Evolutionary conservation across 2,797 vertebrate species (phyloP).

Genomic region (Iguana delicatissima): DNA sequence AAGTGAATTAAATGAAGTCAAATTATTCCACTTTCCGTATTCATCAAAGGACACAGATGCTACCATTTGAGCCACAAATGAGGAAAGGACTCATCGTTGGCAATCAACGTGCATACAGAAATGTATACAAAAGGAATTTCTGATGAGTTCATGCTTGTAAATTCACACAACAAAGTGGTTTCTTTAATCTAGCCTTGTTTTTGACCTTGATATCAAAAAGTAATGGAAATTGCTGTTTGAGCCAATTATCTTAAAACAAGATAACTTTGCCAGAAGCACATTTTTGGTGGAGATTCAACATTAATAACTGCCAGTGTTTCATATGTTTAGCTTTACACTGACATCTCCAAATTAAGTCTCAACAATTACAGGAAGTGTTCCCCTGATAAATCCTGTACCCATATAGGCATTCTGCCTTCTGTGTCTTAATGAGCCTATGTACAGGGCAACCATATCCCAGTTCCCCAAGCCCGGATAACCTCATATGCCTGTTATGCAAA

Average conservation of each 20-base stretch:
- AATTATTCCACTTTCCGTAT: not conserved
- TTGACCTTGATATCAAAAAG: constrained; percentile 26
- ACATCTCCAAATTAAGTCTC: constrained; percentile 47
- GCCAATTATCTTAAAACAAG: constrained; percentile 47
- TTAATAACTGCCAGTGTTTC: constrained; percentile 40
- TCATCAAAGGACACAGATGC: not conserved
- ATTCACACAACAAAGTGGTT: not conserved
- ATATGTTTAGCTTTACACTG: constrained; percentile 11
- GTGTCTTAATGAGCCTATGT: not conserved
- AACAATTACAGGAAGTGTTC: not conserved
- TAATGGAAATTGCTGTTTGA: constrained; percentile 23
- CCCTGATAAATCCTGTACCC: not conserved
- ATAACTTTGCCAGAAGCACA: constrained; percentile 1
- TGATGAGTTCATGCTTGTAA: constrained; percentile 28
- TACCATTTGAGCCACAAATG: constrained; percentile 11
- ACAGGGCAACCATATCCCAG: not conserved
- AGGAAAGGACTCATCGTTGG: not conserved
- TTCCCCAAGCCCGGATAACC: not conserved
- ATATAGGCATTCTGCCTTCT: not conserved
- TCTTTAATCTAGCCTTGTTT: constrained; percentile 33
- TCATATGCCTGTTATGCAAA: not conserved
- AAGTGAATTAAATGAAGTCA: constrained; percentile 13
- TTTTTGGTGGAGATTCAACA: constrained; percentile 6
- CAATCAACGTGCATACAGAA: not conserved
- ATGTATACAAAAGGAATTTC: not conserved